Base-by-base conservation (phyloP, 2,797 vertebrate genomes). In the Melopsittacus undulatus region DNA sequence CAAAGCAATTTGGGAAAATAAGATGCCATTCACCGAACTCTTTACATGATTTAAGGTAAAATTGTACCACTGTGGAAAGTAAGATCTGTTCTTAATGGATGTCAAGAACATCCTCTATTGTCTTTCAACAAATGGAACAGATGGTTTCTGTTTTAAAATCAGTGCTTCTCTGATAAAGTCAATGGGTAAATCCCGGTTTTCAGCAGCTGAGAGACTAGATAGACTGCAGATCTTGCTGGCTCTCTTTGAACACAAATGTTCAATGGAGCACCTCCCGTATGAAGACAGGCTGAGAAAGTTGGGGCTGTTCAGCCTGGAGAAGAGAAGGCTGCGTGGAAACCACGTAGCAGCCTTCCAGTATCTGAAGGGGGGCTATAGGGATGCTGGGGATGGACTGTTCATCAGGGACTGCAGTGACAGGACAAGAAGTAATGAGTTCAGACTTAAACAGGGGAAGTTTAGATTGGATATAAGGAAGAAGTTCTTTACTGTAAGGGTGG, bases 31-130 rank as follows among this genome's bases (percentile, higher is more conserved):
- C 40, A 52, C 34, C 1, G 1, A 49, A 80, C 15, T 49, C 34
- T 93, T 93, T 69, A 57, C 45, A 66, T 51, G 19, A 64, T 88
- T 75, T 88, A 90, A 90, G 43, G 57, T 90, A 69, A 90, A 94
- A 73, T 51, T 86, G 22, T 66, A 68, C 54, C 5, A 13, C 45
- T 66, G 17, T 8, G 62, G 80, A 83, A 91, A 59, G 36, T 34
- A 83, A 81, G 57, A 75, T 81, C 26, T 86, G 18, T 94, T 94
- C 17, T 81, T 66, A 94, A 59, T 51, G 73, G 38, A 36, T 78
- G 43, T 77, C 59, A 86, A 79, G 73, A 75, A 74, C 32, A 19
- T 68, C 13, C 38, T 76, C 32, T 36, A 20, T 69, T 94, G 69
- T 86, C 49, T 90, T n/a, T 27, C 40, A 74, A 21, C 8, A 85